Base-by-base conservation (phyloP, 2,113 vertebrate genomes). In the Neodontobutis hainanensis region DNA sequence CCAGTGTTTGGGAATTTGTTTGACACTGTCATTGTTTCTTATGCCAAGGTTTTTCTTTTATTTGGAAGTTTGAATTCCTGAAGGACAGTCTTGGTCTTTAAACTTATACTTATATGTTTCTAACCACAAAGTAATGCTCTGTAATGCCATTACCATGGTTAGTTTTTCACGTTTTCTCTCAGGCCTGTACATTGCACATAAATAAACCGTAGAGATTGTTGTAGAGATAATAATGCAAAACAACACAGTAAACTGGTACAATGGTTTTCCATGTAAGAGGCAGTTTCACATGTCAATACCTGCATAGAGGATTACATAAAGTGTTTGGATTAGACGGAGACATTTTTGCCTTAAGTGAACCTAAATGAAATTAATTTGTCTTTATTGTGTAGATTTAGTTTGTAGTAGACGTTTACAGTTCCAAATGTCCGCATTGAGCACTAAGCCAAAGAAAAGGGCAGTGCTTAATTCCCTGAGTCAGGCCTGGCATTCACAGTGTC, bases 401-500 rank as follows among this genome's bases (percentile, higher is more conserved):
- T 27, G 19, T 27, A 27, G 19, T 27, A 27, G 19, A 27, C 1
- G 19, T 27, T 27, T 1, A 35, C 34, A 6, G 32, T 45, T 42
- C 34, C 48, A 60, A 40, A 11, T 55, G 51, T 12, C 45, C 68
- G 51, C 53, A 19, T 56, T 67, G 16, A 38, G 61, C 36, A 19
- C 40, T 75, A 32, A 75, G 53, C 44, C 9, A 27, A 11, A 5
- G 3, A n/a, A n/a, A 3, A 51, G 11, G 50, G 16, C 46, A 59
- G 55, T 53, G 19, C 43, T 62, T 27, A 45, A 72, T 73, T 73
- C 38, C 52, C 61, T 70, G 58, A 70, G 59, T 69, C 50, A 76
- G 67, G 56, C 48, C 43, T 80, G 62, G 52, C 43, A 61, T 42
- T 57, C 56, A 40, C 75, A 63, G 66, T 81, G 36, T 74, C 48